Percentiles rank a stretch among this genome's conserved stretches.
Conservation (phyloP, 2,113 vertebrate genomes). For the Porphyrio hochstetteri region DNA sequence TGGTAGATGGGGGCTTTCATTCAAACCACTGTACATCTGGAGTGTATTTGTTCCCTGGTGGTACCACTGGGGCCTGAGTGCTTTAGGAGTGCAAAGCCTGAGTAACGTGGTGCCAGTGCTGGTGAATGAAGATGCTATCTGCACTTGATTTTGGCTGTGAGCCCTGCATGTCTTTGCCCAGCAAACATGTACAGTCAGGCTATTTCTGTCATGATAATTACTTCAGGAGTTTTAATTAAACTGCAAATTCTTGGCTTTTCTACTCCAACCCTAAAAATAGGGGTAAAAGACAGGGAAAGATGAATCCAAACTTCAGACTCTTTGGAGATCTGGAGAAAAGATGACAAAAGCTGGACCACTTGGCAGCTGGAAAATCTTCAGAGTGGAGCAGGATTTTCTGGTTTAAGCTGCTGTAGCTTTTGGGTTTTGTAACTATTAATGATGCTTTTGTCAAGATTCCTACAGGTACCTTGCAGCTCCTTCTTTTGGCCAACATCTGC, state of each 20-base stretch:
- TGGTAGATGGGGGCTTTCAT: background rate
- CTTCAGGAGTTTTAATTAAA: conserved; percentile 45
- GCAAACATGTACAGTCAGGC: background rate
- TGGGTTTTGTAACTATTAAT: conserved; percentile 10
- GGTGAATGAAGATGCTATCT: conserved; percentile 6
- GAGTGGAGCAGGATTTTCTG: background rate
- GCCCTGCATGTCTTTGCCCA: background rate
- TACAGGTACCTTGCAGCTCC: background rate
- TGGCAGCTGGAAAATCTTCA: background rate
- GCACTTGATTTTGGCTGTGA: conserved; percentile 3
- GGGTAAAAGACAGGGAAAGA: background rate
- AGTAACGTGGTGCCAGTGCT: background rate
- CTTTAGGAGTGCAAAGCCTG: background rate
- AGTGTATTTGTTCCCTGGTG: background rate
- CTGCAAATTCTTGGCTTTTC: conserved; percentile 20
- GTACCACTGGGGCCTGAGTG: background rate
- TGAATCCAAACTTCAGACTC: background rate
- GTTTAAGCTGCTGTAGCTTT: background rate
- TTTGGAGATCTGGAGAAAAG: background rate
- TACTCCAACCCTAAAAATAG: conserved; percentile 20
- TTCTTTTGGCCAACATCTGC: conserved; percentile 11
- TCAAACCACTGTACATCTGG: background rate
- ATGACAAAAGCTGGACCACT: background rate
- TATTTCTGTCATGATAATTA: conserved; percentile 8
- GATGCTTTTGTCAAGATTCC: background rate